Percentiles rank a stretch among this genome's conserved stretches.
phyloP scores from a whole-genome alignment of 2,888 invertebrate species.

The Auanema freiburgensis region DNA sequence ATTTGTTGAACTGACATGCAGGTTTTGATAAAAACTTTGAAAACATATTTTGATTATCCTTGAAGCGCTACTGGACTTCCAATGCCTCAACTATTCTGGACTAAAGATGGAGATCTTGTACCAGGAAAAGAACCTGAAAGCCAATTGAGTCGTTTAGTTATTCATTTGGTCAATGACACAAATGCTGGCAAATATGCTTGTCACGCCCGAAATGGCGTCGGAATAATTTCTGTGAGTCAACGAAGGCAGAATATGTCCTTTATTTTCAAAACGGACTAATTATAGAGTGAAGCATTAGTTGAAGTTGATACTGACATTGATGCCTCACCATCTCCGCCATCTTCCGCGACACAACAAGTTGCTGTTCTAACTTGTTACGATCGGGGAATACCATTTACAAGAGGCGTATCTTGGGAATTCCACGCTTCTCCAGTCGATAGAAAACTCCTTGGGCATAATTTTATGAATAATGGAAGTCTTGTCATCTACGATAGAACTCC shows the following conservation, averaged over 20 bases:
- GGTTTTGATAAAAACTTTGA: constrained; percentile 6
- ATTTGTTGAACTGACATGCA: constrained; percentile 24
- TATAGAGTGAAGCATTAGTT: background rate
- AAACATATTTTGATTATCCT: constrained; percentile 53
- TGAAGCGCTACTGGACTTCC: constrained; percentile 72
- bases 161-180: constrained; percentile 19
- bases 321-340: background rate
- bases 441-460: constrained; percentile 64
- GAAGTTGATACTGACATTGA: background rate
- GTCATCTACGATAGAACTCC: constrained; percentile 50
- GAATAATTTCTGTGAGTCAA: constrained; percentile 20
- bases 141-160: constrained; percentile 22
- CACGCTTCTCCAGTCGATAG: constrained; percentile 55
- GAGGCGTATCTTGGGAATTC: constrained; percentile 47
- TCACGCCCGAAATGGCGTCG: constrained; percentile 43
- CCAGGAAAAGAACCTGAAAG: constrained; percentile 25
- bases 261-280: background rate
- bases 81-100: constrained; percentile 71
- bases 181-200: constrained; percentile 36
- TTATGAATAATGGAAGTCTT: constrained; percentile 66
- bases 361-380: constrained; percentile 41
- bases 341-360: constrained; percentile 23
- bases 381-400: constrained; percentile 48
- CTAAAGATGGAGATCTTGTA: constrained; percentile 66
- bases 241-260: background rate